Conservation (phyloP, 2,888 invertebrate species). For the Xestia sexstrigata region DNA sequence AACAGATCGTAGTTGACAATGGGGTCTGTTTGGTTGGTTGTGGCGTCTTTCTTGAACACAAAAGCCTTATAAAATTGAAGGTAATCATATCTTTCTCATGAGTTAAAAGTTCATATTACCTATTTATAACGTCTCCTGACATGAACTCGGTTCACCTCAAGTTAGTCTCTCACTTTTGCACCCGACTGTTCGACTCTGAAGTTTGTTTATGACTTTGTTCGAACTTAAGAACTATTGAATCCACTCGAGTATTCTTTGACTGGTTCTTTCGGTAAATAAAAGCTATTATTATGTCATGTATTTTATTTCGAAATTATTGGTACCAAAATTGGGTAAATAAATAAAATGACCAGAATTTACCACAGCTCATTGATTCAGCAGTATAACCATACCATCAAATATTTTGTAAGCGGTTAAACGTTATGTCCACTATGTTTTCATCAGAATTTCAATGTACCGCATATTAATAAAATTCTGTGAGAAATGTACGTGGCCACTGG, state of each 20-base stretch:
- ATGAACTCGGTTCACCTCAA: conserved; percentile 44
- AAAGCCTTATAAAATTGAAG: conserved; percentile 10
- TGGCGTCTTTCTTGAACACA: neutral
- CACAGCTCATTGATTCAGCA: conserved; percentile 30
- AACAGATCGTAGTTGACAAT: neutral
- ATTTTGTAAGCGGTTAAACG: conserved; percentile 34
- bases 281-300: conserved; percentile 18
- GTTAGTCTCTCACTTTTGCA: conserved; percentile 53
- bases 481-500: neutral
- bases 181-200: conserved; percentile 40
- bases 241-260: conserved; percentile 41
- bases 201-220: conserved; percentile 55
- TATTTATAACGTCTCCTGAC: conserved; percentile 53
- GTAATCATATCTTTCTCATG: conserved; percentile 17
- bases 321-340: conserved; percentile 17
- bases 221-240: conserved; percentile 57
- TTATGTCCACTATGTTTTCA: conserved; percentile 16
- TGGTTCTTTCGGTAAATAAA: conserved; percentile 26
- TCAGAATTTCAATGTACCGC: neutral
- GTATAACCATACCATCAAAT: conserved; percentile 39
- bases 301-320: neutral
- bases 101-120: conserved; percentile 44
- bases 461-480: neutral
- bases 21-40: neutral
- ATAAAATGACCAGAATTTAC: conserved; percentile 8